Evolutionary conservation across 2,797 vertebrate species (phyloP).

Genomic region (Chloroceryle inda): DNA sequence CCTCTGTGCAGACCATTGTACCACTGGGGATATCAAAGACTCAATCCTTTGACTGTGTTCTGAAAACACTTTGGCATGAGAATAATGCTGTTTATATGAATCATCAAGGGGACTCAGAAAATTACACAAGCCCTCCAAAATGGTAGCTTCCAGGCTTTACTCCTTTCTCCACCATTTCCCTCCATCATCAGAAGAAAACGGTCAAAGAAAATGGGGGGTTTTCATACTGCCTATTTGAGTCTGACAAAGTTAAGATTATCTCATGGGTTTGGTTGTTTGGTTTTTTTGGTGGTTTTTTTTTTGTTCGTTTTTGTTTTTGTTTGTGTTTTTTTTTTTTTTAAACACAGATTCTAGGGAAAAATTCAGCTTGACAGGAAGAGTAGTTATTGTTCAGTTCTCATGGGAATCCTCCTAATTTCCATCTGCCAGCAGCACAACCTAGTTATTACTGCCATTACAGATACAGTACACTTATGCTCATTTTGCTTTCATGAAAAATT

Average conservation of each 20-base stretch:
- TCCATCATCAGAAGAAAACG: neutral
- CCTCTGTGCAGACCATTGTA: neutral
- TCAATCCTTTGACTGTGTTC: neutral
- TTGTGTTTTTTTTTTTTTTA: neutral
- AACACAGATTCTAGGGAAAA: neutral
- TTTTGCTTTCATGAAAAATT: slow-evolving; percentile 43
- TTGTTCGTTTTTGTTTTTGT: no score
- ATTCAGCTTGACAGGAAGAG: neutral
- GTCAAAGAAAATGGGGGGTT: neutral
- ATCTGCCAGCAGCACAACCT: slow-evolving; percentile 23
- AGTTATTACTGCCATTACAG: slow-evolving; percentile 44
- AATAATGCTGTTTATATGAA: neutral
- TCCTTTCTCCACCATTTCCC: neutral
- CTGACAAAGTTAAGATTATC: neutral
- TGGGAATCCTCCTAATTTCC: slow-evolving; percentile 44
- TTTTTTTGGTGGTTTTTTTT: no score
- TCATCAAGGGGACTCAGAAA: neutral
- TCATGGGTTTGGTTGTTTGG: neutral
- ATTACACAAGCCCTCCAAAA: neutral
- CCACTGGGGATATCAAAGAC: neutral
- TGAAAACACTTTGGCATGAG: neutral
- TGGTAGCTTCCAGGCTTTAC: neutral
- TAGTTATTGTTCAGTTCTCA: slow-evolving; percentile 15
- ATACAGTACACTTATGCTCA: slow-evolving; percentile 15
- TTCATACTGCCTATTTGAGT: neutral